Evolutionary conservation across 2,888 invertebrate species (phyloP), one percentile per base, ranked within the genome.

Genomic region (Drosophila pseudotakahashii): DNA sequence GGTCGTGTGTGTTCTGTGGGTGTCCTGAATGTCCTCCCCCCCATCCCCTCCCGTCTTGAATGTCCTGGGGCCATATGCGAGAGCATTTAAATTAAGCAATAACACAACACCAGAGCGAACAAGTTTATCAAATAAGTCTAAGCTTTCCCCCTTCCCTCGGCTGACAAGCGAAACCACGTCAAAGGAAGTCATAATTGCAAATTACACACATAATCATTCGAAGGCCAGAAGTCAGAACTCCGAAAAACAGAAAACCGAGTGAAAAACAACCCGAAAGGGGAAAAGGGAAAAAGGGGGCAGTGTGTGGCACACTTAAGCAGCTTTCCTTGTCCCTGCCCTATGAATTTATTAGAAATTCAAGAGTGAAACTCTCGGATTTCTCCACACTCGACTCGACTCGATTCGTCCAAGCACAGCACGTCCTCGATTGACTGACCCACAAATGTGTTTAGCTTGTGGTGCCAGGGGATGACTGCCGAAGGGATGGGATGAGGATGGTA

Each of bases 261-360:
- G 26, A 26, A n/a, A 30, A 14, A 52, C 48, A 60, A 41, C 44
- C 57, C 32, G 10, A 11, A 13, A 6, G 34, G 13, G 14, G 32
- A 26, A 10, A 30, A 47, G 19, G 26, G 26, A 4, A 4, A 23
- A 23, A 3, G 2, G n/a, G n/a, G n/a, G n/a, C n/a, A n/a, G 11
- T 14, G 45, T 16, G 39, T 7, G 19, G 39, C 60, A 52, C 52
- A 30, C 59, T 30, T 41, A 61, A 11, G 44, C 45, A 26, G 37
- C 23, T 34, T 32, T 50, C 42, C 19, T 30, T 32, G 50, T 44
- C 70, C 62, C 58, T 32, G 32, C 45, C 69, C 84, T 70, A 76
- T 83, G 84, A 84, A 84, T 84, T 87, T 84, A 89, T 89, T 87
- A 83, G 86, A 88, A 88, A 82, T 75, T 88, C 82, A 75, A 77